Evolutionary conservation across 2,888 invertebrate genomes (phyloP).

Genomic region (Girardia tigrina): DNA sequence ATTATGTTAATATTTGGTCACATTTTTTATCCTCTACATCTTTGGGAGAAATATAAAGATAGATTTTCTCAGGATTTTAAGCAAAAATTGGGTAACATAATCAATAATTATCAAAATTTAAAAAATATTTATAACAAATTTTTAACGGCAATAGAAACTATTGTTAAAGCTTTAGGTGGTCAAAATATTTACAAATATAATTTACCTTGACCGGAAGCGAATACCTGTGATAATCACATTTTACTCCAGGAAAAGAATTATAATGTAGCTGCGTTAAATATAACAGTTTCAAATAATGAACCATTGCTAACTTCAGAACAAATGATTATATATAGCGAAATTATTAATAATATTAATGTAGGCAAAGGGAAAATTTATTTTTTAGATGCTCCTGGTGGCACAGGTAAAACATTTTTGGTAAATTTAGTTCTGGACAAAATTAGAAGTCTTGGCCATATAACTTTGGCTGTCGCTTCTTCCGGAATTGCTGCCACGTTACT

Average conservation of each 20-base stretch:
- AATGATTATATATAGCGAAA: no score
- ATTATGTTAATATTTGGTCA: constrained; percentile 37
- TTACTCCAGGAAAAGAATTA: no score
- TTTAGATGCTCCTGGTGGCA: constrained; percentile 50
- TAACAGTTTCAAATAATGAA: no score
- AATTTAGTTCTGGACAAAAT: constrained; percentile 45
- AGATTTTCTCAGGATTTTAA: constrained; percentile 24
- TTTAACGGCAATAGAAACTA: constrained; percentile 29
- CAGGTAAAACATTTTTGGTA: constrained; percentile 41
- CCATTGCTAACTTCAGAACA: no score
- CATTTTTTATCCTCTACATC: no score
- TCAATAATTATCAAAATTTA: no score
- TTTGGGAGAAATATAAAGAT: constrained; percentile 38
- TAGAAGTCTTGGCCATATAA: constrained; percentile 42
- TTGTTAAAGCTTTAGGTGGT: not conserved
- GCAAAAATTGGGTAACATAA: no score
- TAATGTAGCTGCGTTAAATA: no score
- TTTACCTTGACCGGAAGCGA: no score
- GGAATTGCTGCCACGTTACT: constrained; percentile 52
- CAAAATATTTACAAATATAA: constrained; percentile 11
- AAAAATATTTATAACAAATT: constrained; percentile 29
- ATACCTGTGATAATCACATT: no score
- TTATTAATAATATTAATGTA: not conserved
- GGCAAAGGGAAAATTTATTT: constrained; percentile 38
- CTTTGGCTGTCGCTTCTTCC: constrained; percentile 49